phyloP scores from a whole-genome alignment of 2,888 invertebrate genomes.

The Andrena trimmerana region DNA sequence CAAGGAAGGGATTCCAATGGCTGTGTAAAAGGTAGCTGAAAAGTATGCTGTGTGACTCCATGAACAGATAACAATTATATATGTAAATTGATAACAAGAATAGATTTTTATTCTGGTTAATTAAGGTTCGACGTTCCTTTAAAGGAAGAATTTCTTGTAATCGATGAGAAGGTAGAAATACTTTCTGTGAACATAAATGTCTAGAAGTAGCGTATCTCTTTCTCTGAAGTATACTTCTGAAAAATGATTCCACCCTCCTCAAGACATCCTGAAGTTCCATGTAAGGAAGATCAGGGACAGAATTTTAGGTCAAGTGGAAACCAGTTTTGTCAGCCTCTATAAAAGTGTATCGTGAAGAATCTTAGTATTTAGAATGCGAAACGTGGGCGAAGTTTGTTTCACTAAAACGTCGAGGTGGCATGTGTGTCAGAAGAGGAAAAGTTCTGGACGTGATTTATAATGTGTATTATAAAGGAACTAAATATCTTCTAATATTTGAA shows the following conservation, averaged over 20 bases:
- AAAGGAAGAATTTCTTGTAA: too few relatives aligned
- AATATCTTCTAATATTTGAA: neutral
- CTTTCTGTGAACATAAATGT: neutral
- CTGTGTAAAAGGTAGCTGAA: neutral
- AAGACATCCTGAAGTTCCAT: neutral
- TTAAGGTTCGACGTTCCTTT: too few relatives aligned
- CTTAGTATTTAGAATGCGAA: slow-evolving; percentile 43
- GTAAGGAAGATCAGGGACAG: slow-evolving; percentile 17
- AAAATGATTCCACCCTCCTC: neutral
- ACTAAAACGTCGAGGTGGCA: slow-evolving; percentile 12
- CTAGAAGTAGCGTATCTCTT: neutral
- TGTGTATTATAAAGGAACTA: neutral
- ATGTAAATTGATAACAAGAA: too few relatives aligned
- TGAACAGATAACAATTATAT: too few relatives aligned
- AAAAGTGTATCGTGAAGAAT: slow-evolving; percentile 26
- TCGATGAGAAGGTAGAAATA: too few relatives aligned
- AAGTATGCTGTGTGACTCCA: too few relatives aligned
- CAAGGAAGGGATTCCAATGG: neutral
- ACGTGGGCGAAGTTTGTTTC: slow-evolving; percentile 59
- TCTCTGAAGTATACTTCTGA: neutral
- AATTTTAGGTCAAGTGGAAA: slow-evolving; percentile 37
- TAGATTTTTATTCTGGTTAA: too few relatives aligned
- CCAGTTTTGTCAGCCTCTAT: slow-evolving; percentile 16
- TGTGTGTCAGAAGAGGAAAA: slow-evolving; percentile 12
- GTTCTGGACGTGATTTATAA: neutral